A percentile compares a stretch with the other conserved stretches of the same genome.
Conservation (phyloP, 2,888 invertebrate genomes). For the Biston betularia region DNA sequence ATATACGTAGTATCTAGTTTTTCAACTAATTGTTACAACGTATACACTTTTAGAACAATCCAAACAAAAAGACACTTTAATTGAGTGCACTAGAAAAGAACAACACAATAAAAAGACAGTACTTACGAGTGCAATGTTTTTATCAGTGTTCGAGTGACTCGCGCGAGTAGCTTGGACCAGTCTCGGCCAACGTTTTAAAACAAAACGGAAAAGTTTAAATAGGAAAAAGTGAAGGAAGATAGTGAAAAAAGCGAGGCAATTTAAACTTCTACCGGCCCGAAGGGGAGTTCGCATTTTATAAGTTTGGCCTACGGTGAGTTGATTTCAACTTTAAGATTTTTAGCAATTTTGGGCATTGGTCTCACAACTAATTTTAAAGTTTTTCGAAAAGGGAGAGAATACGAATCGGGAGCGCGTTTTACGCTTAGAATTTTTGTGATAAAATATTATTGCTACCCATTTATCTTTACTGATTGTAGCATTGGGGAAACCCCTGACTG, state of each 20-base stretch:
- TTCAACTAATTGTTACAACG: not conserved
- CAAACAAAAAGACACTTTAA: slow-evolving; percentile 25
- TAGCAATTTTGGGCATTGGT: slow-evolving; percentile 40
- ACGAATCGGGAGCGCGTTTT: slow-evolving; percentile 3
- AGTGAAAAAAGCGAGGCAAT: slow-evolving; percentile 82
- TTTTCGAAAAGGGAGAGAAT: slow-evolving; percentile 22
- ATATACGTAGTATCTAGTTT: too few relatives aligned
- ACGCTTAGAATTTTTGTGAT: not conserved
- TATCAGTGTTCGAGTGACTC: slow-evolving; percentile 45
- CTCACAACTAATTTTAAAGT: slow-evolving; percentile 37
- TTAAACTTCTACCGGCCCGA: slow-evolving; percentile 74
- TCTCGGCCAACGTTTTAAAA: slow-evolving; percentile 69
- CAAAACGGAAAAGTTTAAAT: slow-evolving; percentile 83
- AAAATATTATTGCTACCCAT: too few relatives aligned
- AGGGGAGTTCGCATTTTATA: slow-evolving; percentile 74
- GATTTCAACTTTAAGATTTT: slow-evolving; percentile 65
- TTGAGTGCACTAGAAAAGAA: slow-evolving; percentile 31
- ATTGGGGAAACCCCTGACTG: too few relatives aligned
- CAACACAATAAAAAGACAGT: slow-evolving; percentile 36
- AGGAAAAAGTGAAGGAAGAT: slow-evolving; percentile 82
- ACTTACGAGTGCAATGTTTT: slow-evolving; percentile 34
- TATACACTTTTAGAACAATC: slow-evolving; percentile 11
- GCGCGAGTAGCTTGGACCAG: slow-evolving; percentile 43
- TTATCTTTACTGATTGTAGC: too few relatives aligned
- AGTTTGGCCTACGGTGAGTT: slow-evolving; percentile 73